Evolutionary conservation across 1,140 invertebrate genomes (phyloP).

Genomic region (Zaprionus ghesquierei): DNA sequence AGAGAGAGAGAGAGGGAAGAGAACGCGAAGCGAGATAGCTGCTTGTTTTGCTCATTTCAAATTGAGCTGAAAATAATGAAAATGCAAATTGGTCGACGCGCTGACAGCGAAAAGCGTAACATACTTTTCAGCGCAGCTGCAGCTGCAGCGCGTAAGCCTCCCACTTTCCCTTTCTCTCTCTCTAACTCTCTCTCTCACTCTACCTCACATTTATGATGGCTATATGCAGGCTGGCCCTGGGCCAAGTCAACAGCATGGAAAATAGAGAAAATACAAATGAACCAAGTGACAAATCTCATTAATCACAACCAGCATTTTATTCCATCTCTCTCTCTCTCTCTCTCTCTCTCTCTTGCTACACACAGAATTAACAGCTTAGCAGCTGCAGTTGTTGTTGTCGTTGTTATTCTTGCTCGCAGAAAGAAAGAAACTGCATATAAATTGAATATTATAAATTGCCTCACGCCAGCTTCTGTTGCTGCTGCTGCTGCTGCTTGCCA

Average conservation of each 20-base stretch:
- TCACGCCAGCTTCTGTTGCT: constrained; percentile 58
- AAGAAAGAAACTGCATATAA: constrained; percentile 72
- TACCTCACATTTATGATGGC: constrained; percentile 64
- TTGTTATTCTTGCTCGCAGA: constrained; percentile 21
- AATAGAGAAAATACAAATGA: constrained; percentile 80
- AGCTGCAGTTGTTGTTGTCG: constrained; percentile 55
- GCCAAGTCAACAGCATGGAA: constrained; percentile 71
- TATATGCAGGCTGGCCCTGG: constrained; percentile 53
- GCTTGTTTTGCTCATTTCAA: constrained; percentile 62
- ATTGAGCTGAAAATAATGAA: constrained; percentile 77
- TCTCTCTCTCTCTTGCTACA: constrained; percentile 4
- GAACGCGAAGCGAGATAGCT: background rate
- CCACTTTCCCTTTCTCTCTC: background rate
- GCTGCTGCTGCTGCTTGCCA: constrained; percentile 24
- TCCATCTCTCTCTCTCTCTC: background rate
- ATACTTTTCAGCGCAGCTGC: constrained; percentile 46
- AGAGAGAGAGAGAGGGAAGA: background rate
- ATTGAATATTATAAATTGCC: constrained; percentile 81
- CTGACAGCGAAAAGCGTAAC: constrained; percentile 20
- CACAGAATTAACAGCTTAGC: constrained; percentile 73
- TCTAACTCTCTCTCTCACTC: background rate
- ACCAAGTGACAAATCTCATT: constrained; percentile 79
- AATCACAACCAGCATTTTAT: constrained; percentile 64
- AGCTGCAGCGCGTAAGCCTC: constrained; percentile 5
- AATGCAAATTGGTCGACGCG: constrained; percentile 64